Base-by-base conservation (phyloP, 2,888 invertebrate genomes). In the Rhagonycha lutea region DNA sequence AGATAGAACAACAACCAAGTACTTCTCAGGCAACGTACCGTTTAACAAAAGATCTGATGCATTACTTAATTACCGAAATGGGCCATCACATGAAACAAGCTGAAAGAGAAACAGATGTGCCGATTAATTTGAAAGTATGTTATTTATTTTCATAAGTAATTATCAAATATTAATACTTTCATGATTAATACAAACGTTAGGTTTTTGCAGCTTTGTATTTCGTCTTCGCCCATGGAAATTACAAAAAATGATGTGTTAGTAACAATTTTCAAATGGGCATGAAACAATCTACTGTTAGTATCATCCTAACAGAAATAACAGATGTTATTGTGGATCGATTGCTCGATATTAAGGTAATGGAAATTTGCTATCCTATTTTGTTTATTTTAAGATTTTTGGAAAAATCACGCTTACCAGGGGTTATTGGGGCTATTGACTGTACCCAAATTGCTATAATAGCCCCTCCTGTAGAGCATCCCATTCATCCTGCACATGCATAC, bases 391-490 rank as follows among this genome's bases (percentile, higher is more conserved):
- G 68, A 14, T 68, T 68, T 32, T 29, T 68, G 29, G 23, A 68
- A 18, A 68, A 68, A 32, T 68, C 12, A 14, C 28, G 32, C 29
- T 68, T 68, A 9, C 68, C 68, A 1, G 68, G 47, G 2, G 29
- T 68, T 14, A 32, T 68, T 3, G 68, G 68, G 10, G 32, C 47
- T 2, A 29, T 68, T 11, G 68, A 68, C 14, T 61, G 74, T 14
- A 69, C 73, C 4, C 73, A 76, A 9, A 24, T 76, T 4, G 62
- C 69, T 8, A 76, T 76, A 18, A 47, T 69, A 14, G 47, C 73
- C 10, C 76, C 76, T 24, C 14, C 47, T 0, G n/a, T 4, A 14
- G 28, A 68, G 3, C 29, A 74, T 67, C 32, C 32, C 3, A 8
- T 2, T 67, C 23, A 61, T n/a, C 70, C 71, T 26, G 71, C 12